These are phyloP conservation scores for Cyclina sinensis DNA, from an alignment of 1,140 invertebrate genomes.

Conservation along the genomic window DNA sequence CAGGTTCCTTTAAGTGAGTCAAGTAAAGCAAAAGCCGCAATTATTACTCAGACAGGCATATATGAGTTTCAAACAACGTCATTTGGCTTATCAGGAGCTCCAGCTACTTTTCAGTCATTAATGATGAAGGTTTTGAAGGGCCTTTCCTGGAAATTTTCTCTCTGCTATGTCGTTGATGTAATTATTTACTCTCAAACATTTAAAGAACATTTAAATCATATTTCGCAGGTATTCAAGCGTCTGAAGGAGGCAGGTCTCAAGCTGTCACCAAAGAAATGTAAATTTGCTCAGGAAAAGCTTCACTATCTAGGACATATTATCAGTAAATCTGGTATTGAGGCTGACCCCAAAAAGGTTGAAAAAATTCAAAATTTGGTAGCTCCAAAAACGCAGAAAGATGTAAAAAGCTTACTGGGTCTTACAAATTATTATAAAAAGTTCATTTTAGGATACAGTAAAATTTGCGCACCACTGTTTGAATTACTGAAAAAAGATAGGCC, in stretches of 20 bases:
- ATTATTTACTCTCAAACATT: conserved; percentile 17
- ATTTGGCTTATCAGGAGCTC: conserved; percentile 84
- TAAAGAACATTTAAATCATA: conserved; percentile 6
- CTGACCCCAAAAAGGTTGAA: conserved; percentile 17
- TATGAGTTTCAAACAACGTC: conserved; percentile 72
- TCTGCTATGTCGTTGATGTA: conserved; percentile 67
- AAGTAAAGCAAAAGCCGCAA: conserved; percentile 36
- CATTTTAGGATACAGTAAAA: conserved; percentile 17
- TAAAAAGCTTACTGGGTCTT: conserved; percentile 28
- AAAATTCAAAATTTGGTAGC: not conserved
- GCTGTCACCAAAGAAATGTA: conserved; percentile 39
- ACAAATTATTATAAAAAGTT: conserved; percentile 39
- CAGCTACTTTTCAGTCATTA: conserved; percentile 87
- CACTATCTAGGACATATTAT: conserved; percentile 33
- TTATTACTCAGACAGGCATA: conserved; percentile 39
- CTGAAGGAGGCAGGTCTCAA: conserved; percentile 8
- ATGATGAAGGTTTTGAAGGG: conserved; percentile 82
- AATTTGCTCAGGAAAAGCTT: conserved; percentile 40
- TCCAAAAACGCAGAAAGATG: conserved; percentile 41
- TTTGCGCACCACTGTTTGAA: not conserved
- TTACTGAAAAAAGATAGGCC: conserved; percentile 9
- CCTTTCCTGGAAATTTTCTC: conserved; percentile 46
- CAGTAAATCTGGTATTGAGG: conserved; percentile 26
- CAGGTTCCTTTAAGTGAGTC: too few species aligned
- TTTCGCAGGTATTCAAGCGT: not conserved